phyloP scores from a whole-genome alignment of 2,888 invertebrate genomes.

The Perizoma affinitatum region DNA sequence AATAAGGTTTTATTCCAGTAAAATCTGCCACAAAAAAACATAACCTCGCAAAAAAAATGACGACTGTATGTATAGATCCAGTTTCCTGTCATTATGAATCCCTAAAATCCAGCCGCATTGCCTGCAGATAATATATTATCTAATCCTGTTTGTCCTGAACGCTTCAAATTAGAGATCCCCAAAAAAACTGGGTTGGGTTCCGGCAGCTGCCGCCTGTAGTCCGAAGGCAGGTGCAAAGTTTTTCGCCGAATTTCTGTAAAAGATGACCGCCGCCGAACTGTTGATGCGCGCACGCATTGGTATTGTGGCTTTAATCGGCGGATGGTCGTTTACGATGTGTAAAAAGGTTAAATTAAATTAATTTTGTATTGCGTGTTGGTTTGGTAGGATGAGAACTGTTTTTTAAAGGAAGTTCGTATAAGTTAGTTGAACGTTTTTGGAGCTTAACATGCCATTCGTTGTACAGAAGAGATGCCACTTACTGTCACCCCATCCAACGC shows the following conservation, averaged over 20 bases:
- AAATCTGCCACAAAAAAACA: neutral
- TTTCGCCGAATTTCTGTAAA: slow-evolving; percentile 54
- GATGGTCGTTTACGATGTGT: neutral
- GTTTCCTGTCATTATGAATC: neutral
- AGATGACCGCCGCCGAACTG: slow-evolving; percentile 1
- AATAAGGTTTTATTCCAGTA: too few species aligned
- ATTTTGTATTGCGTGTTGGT: neutral
- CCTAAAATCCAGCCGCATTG: neutral
- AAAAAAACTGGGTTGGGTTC: slow-evolving; percentile 34
- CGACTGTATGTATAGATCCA: neutral
- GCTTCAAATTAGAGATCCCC: slow-evolving; percentile 27
- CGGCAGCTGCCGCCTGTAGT: slow-evolving; percentile 42
- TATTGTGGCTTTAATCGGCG: slow-evolving; percentile 1
- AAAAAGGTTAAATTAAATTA: slow-evolving; percentile 14
- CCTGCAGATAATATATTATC: slow-evolving; percentile 15
- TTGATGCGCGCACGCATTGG: slow-evolving; percentile 3
- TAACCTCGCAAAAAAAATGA: neutral
- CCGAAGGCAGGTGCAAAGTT: slow-evolving; percentile 55
- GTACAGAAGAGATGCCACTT: too few species aligned
- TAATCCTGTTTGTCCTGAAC: slow-evolving; percentile 11
- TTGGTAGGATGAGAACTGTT: too few species aligned
- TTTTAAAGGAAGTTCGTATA: too few species aligned
- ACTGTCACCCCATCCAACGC: too few species aligned
- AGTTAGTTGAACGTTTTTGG: too few species aligned
- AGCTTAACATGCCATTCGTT: too few species aligned